Evolutionary conservation across 2,797 vertebrate genomes (phyloP).

Genomic region (Ciconia nigra): DNA sequence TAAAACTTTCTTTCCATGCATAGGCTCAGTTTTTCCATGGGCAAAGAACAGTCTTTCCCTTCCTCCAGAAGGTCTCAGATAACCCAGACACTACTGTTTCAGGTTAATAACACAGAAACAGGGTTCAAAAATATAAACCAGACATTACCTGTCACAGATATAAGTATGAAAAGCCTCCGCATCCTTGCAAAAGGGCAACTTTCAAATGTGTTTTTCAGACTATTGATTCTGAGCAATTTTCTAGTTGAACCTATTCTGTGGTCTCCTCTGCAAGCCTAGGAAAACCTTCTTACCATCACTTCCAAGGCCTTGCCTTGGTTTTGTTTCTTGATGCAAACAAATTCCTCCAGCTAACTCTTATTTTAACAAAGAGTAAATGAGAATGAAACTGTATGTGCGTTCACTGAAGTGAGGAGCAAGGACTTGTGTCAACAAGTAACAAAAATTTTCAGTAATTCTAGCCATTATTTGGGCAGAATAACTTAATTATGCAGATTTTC

Average conservation of each 20-base stretch:
- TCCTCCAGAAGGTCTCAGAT: neutral
- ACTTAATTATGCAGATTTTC: neutral
- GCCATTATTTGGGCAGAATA: neutral
- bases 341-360: neutral
- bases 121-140: neutral
- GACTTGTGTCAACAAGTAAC: neutral
- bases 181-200: neutral
- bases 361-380: neutral
- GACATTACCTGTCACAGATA: neutral
- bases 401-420: neutral
- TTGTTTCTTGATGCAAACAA: neutral
- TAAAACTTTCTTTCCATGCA: neutral
- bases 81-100: neutral
- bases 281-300: neutral
- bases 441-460: neutral
- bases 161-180: neutral
- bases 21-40: neutral
- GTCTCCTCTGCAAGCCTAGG: neutral
- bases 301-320: neutral
- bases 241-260: neutral
- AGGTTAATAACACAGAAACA: neutral
- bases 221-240: neutral
- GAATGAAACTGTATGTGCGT: neutral
- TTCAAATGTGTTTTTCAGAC: neutral
- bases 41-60: accelerated